These are phyloP conservation scores for Limnephilus auricula DNA, from an alignment of 2,888 invertebrate species.

Conservation along the genomic window DNA sequence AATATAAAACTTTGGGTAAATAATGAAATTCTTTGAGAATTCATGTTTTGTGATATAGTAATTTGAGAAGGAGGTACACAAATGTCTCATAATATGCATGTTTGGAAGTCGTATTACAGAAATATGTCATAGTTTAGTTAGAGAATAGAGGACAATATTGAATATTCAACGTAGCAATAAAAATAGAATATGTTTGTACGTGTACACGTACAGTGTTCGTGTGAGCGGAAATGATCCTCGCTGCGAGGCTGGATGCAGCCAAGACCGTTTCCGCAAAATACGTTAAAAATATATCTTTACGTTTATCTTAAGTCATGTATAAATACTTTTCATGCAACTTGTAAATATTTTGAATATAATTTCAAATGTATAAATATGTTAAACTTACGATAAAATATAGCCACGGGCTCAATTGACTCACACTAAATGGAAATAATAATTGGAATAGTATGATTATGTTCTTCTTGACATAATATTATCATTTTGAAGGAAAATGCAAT, in stretches of 20 bases:
- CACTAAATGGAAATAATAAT: conserved; percentile 15
- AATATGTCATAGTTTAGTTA: conserved; percentile 65
- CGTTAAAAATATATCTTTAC: conserved; percentile 62
- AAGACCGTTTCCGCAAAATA: conserved; percentile 63
- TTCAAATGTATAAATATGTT: conserved; percentile 51
- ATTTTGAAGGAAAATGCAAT: conserved; percentile 17
- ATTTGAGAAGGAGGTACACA: conserved; percentile 19
- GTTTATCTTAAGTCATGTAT: conserved; percentile 58
- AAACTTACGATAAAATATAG: conserved; percentile 59
- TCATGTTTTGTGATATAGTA: conserved; percentile 20
- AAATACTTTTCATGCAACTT: conserved; percentile 62
- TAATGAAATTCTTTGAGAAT: conserved; percentile 36
- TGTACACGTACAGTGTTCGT: background rate
- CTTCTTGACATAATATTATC: background rate
- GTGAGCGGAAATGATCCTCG: conserved; percentile 58
- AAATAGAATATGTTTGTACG: conserved; percentile 63
- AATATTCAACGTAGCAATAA: conserved; percentile 58
- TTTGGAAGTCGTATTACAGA: conserved; percentile 51
- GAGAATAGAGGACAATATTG: conserved; percentile 60
- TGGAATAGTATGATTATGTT: background rate
- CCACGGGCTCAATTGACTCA: conserved; percentile 63
- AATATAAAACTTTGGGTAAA: conserved; percentile 25
- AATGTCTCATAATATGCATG: conserved; percentile 40
- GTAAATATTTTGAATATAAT: conserved; percentile 63
- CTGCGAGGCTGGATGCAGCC: conserved; percentile 66